phyloP scores from a whole-genome alignment of 2,113 vertebrate species.

The Scortum barcoo region DNA sequence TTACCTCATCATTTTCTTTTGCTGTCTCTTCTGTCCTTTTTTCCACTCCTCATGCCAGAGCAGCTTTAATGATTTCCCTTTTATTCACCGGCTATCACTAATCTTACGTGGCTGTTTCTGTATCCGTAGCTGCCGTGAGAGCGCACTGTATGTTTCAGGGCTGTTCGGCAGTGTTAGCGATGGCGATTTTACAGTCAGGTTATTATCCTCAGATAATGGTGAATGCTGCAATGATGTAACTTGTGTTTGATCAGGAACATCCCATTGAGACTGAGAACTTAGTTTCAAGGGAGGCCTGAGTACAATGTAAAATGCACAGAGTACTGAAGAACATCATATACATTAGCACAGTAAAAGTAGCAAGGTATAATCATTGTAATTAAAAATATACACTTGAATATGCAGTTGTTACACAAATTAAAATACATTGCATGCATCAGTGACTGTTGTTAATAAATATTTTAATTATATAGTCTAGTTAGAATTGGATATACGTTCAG shows the following conservation, averaged over 20 bases:
- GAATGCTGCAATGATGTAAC: conserved; percentile 15
- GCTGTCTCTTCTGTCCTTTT: conserved; percentile 51
- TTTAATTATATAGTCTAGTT: not conserved
- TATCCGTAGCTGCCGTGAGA: conserved; percentile 13
- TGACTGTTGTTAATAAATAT: too few species aligned
- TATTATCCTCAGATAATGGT: conserved; percentile 14
- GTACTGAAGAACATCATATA: not conserved
- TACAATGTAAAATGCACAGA: not conserved
- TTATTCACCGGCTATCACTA: conserved; percentile 61
- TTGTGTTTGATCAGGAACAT: conserved; percentile 5
- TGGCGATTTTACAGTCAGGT: not conserved
- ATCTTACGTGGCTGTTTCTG: conserved; percentile 43
- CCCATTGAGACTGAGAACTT: not conserved
- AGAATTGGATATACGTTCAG: not conserved
- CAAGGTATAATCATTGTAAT: not conserved
- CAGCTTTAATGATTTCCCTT: conserved; percentile 66
- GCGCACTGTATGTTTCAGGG: conserved; percentile 5
- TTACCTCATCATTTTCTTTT: conserved; percentile 71
- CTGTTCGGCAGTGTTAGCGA: conserved; percentile 9
- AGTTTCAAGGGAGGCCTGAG: not conserved
- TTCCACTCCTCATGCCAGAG: conserved; percentile 32
- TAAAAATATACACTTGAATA: not conserved
- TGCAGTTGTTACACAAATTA: not conserved
- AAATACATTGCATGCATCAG: too few species aligned
- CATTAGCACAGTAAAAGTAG: not conserved